phyloP scores from a whole-genome alignment of 2,888 invertebrate species.

The Tinea semifulvella region DNA sequence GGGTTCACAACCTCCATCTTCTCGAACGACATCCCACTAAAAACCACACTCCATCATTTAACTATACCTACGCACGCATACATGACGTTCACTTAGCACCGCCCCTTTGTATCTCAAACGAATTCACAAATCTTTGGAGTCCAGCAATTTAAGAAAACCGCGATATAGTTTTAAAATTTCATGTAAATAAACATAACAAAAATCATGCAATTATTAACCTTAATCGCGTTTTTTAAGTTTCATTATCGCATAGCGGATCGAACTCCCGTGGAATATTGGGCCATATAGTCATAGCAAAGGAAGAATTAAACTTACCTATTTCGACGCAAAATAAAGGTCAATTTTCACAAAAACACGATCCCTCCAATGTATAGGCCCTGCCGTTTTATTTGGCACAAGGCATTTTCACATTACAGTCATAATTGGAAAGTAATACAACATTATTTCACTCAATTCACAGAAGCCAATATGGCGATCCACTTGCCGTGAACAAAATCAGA shows the following conservation, averaged over 20 bases:
- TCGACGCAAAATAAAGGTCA: slow-evolving; percentile 35
- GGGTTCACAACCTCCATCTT: slow-evolving; percentile 72
- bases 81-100: slow-evolving; percentile 47
- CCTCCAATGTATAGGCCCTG: slow-evolving; percentile 33
- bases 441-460: slow-evolving; percentile 61
- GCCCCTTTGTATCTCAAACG: slow-evolving; percentile 32
- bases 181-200: slow-evolving; percentile 68
- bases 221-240: slow-evolving; percentile 69
- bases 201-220: slow-evolving; percentile 69
- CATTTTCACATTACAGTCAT: slow-evolving; percentile 61
- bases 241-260: slow-evolving; percentile 69
- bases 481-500: slow-evolving; percentile 65
- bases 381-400: slow-evolving; percentile 52
- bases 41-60: background rate
- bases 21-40: slow-evolving; percentile 33
- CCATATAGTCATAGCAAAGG: slow-evolving; percentile 66
- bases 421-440: slow-evolving; percentile 59
- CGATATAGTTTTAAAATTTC: slow-evolving; percentile 63
- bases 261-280: slow-evolving; percentile 69
- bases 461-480: slow-evolving; percentile 66
- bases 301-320: slow-evolving; percentile 63
- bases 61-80: slow-evolving; percentile 51
- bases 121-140: slow-evolving; percentile 7
- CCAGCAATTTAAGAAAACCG: slow-evolving; percentile 38
- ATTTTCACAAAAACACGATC: slow-evolving; percentile 39